Evolutionary conservation across 2,797 vertebrate species (phyloP).

Genomic region (Buphagus erythrorhynchus): DNA sequence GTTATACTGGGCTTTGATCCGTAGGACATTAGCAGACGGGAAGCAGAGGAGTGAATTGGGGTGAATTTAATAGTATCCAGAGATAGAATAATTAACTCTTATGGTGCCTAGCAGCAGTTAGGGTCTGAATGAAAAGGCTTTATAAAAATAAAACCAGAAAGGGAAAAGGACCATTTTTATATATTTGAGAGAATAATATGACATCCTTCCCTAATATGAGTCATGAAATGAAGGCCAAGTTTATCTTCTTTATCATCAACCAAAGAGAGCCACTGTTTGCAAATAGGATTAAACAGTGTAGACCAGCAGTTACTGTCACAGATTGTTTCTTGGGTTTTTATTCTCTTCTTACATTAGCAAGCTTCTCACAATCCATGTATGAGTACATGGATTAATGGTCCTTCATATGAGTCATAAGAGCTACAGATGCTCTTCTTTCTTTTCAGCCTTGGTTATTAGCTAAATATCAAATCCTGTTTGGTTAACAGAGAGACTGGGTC

Average conservation of each 20-base stretch:
- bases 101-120: constrained; percentile 3
- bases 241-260: neutral
- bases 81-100: constrained; percentile 50
- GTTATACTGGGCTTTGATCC: constrained; percentile 51
- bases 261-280: neutral
- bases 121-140: neutral
- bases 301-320: neutral
- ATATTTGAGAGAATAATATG: neutral
- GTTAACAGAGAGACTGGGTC: neutral
- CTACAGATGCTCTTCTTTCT: neutral
- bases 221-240: neutral
- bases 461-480: neutral
- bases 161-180: neutral
- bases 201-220: neutral
- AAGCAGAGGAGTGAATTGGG: constrained; percentile 54
- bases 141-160: constrained; percentile 2
- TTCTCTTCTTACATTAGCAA: neutral
- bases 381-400: neutral
- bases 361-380: neutral
- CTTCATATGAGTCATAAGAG: neutral
- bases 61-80: constrained; percentile 53
- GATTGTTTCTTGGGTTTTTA: neutral
- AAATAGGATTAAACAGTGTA: neutral
- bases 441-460: neutral
- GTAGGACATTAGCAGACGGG: neutral